phyloP scores from a whole-genome alignment of 2,797 vertebrate genomes.

The Coendou prehensilis region DNA sequence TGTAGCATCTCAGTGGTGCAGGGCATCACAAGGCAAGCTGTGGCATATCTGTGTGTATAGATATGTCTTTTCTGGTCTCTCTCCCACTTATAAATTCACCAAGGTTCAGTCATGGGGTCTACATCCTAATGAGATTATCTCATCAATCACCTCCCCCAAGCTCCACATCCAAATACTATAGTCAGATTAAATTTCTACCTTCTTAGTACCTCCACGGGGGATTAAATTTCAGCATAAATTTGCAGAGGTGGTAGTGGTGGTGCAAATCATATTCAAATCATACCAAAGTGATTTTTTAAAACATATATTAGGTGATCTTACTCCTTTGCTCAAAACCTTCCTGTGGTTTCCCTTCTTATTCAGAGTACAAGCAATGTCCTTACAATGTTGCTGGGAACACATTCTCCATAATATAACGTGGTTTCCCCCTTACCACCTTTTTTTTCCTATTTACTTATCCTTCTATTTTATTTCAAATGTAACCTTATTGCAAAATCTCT shows the following conservation, averaged over 20 bases:
- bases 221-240: not conserved
- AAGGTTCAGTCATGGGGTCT: not conserved
- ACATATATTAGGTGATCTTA: not conserved
- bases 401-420: not conserved
- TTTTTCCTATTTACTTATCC: not conserved
- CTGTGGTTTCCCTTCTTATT: not conserved
- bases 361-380: not conserved
- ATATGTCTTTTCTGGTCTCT: not conserved
- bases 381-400: not conserved
- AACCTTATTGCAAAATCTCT: not conserved
- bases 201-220: not conserved
- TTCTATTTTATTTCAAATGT: slow-evolving; percentile 24
- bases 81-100: not conserved
- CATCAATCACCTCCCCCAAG: not conserved
- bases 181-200: not conserved
- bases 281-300: not conserved
- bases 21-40: not conserved
- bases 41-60: not conserved
- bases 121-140: not conserved
- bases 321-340: not conserved
- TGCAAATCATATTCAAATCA: not conserved
- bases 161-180: no score
- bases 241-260: not conserved
- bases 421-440: not conserved
- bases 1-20: not conserved